phyloP scores from a whole-genome alignment of 2,888 invertebrate species.

The Drosophila robusta region DNA sequence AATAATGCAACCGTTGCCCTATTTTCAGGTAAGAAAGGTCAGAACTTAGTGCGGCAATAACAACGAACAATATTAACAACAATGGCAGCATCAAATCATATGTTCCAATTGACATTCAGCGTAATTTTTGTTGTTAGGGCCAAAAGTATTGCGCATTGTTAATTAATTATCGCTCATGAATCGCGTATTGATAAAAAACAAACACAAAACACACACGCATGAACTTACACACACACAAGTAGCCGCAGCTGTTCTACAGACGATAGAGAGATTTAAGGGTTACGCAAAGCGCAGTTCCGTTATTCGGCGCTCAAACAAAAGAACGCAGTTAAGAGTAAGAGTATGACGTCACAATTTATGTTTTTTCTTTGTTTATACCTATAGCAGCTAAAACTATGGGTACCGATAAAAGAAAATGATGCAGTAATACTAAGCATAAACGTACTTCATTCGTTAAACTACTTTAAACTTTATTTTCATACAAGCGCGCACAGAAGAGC shows the following conservation, averaged over 20 bases:
- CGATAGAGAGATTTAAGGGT: neutral
- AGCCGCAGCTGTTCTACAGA: slow-evolving; percentile 6
- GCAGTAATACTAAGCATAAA: too few species aligned
- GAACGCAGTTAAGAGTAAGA: too few species aligned
- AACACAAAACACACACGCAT: slow-evolving; percentile 5
- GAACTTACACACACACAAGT: neutral
- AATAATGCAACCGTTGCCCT: slow-evolving; percentile 82
- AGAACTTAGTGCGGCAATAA: slow-evolving; percentile 1
- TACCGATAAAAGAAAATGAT: too few species aligned
- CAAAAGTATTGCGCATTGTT: slow-evolving; percentile 59
- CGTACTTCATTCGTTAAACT: too few species aligned
- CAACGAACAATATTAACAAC: neutral
- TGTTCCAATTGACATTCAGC: slow-evolving; percentile 28
- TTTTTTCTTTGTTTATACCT: too few species aligned
- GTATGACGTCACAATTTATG: neutral
- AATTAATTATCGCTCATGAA: slow-evolving; percentile 30
- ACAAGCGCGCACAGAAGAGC: neutral
- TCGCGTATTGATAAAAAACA: slow-evolving; percentile 43
- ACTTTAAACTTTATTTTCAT: too few species aligned
- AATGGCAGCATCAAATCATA: slow-evolving; percentile 28
- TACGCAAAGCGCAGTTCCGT: neutral
- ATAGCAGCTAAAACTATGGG: too few species aligned
- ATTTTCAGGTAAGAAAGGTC: slow-evolving; percentile 78
- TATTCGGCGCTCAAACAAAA: neutral
- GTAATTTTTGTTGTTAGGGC: slow-evolving; percentile 11